Base-by-base conservation (phyloP, 2,113 vertebrate species). In the Coturnix japonica region DNA sequence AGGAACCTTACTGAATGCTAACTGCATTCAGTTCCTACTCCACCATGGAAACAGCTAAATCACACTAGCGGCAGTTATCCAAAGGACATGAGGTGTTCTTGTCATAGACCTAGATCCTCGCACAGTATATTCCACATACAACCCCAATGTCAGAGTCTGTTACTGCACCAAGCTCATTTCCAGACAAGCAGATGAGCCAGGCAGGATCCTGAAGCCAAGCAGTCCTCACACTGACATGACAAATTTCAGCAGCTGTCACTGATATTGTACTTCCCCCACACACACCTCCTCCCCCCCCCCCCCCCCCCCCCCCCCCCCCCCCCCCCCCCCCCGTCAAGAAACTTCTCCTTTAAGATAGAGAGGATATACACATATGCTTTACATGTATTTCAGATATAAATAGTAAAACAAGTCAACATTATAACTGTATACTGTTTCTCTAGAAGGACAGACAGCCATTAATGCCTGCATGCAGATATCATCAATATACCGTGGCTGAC, bases 1-100 rank as follows among this genome's bases (percentile, higher is more conserved):
- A 35, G 59, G 15, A 72, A 18, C 20, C 57, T 31, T n/a, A 5
- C 18, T 35, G 35, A 39, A 35, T 2, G 12, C 9, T 35, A 33
- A 4, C 30, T 59, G 60, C n/a, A 77, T 30, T 66, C 69, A 47
- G 0, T 23, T 76, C 69, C 44, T 31, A 41, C 11, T 41, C 0
- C 0, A 15, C 22, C 0, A 0, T 5, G 35, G 13, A 23, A 20
- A 22, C 73, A 84, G 9, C 26, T 5, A 30, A 63, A n/a, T 37
- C 47, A 35, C 1, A 0, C 11, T 51, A 12, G 18, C 44, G 25
- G 8, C 35, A 90, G 46, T 61, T 56, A 30, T 2, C 43, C 54
- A 35, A 7, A 53, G 33, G 28, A 30, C 25, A 23, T 4, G 13
- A 74, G 28, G n/a, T 1, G 2, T 28, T 87, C n/a, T 21, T 22